Conservation (phyloP, 2,888 invertebrate species). For the Timandra comae region DNA sequence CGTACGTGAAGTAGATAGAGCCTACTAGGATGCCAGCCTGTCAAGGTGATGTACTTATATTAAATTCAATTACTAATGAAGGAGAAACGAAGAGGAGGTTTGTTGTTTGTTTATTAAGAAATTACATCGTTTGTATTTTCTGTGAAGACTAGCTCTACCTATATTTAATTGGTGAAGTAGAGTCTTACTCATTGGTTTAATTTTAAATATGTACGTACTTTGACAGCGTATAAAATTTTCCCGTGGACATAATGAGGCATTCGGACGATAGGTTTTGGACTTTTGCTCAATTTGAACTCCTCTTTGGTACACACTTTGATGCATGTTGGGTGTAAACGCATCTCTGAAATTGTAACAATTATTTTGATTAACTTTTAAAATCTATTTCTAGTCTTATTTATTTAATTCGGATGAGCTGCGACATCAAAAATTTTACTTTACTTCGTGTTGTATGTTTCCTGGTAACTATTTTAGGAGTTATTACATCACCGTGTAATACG, state of each 20-base stretch:
- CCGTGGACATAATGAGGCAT: slow-evolving; percentile 54
- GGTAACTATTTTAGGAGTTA: slow-evolving; percentile 28
- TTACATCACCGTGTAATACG: slow-evolving; percentile 68
- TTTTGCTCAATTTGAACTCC: slow-evolving; percentile 46
- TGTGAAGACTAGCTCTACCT: too few species aligned
- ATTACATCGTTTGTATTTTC: too few species aligned
- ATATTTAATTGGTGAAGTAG: too few species aligned
- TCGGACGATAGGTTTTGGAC: slow-evolving; percentile 31
- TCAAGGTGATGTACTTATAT: slow-evolving; percentile 22
- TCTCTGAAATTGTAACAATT: slow-evolving; percentile 33
- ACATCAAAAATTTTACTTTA: too few species aligned
- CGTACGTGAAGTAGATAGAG: slow-evolving; percentile 61
- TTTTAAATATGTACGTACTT: slow-evolving; percentile 55
- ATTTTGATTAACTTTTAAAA: too few species aligned
- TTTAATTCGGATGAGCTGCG: too few species aligned
- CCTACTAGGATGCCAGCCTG: slow-evolving; percentile 67
- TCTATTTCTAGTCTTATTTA: too few species aligned
- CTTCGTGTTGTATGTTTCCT: slow-evolving; percentile 5
- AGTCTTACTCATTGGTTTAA: too few species aligned
- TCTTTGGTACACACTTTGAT: slow-evolving; percentile 63
- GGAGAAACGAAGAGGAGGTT: slow-evolving; percentile 48
- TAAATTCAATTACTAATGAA: slow-evolving; percentile 38
- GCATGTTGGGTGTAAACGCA: slow-evolving; percentile 56
- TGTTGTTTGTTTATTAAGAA: too few species aligned
- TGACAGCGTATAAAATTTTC: slow-evolving; percentile 56